phyloP scores from a whole-genome alignment of 2,888 invertebrate species.

The Cerceris ruficornis region DNA sequence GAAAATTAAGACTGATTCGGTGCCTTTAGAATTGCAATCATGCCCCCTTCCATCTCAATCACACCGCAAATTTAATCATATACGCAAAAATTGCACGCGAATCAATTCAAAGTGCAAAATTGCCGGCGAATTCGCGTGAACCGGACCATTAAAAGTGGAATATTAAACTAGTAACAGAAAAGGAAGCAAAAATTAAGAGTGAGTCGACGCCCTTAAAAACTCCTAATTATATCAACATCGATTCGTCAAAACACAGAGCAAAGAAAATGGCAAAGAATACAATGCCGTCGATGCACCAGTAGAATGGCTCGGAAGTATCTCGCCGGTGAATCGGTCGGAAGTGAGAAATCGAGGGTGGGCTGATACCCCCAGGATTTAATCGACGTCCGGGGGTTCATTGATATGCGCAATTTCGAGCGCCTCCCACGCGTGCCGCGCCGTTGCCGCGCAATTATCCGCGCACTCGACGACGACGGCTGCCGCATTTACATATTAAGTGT shows the following conservation, averaged over 20 bases:
- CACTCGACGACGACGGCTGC: slow-evolving; percentile 22
- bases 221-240: too few species aligned
- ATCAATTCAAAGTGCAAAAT: neutral
- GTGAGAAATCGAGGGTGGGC: slow-evolving; percentile 58
- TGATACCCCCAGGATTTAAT: slow-evolving; percentile 57
- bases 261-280: too few species aligned
- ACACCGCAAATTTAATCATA: too few species aligned
- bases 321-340: slow-evolving; percentile 39
- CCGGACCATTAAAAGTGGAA: neutral
- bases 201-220: neutral
- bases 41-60: too few species aligned
- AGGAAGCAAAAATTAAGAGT: neutral
- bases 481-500: slow-evolving; percentile 68
- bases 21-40: too few species aligned
- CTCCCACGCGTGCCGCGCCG: slow-evolving; percentile 52
- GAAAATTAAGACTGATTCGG: too few species aligned
- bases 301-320: slow-evolving; percentile 8
- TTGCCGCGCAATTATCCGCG: slow-evolving; percentile 63
- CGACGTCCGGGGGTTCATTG: slow-evolving; percentile 57
- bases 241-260: too few species aligned
- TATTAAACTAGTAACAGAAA: neutral
- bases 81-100: too few species aligned
- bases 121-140: neutral
- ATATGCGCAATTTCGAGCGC: slow-evolving; percentile 68
- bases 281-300: too few species aligned